These are phyloP conservation scores for Neodiprion lecontei DNA, from an alignment of 1,140 invertebrate species.

Conservation along the genomic window DNA sequence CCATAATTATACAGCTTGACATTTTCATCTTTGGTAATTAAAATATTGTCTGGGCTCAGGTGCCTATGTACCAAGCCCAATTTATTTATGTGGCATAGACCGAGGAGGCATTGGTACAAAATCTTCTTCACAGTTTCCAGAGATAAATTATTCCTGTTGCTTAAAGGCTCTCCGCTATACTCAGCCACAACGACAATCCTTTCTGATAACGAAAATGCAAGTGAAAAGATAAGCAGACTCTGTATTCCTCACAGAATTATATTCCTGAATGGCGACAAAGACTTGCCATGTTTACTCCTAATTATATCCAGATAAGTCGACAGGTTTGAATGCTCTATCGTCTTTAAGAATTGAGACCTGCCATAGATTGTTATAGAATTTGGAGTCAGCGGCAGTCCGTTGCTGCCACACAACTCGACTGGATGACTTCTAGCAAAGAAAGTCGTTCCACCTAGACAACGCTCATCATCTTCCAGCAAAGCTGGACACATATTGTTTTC, in stretches of 20 bases:
- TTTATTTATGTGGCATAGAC: constrained; percentile 76
- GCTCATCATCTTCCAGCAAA: constrained; percentile 55
- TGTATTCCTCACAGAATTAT: too few relatives aligned
- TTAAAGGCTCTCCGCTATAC: constrained; percentile 75
- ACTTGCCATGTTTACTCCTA: constrained; percentile 90
- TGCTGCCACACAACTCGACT: constrained; percentile 91
- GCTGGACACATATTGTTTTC: constrained; percentile 52
- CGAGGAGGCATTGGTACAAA: constrained; percentile 75
- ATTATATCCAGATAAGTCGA: constrained; percentile 91
- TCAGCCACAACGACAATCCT: constrained; percentile 89
- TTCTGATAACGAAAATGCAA: constrained; percentile 71
- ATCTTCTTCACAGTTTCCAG: constrained; percentile 66
- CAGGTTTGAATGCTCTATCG: constrained; percentile 80
- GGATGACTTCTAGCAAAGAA: constrained; percentile 91
- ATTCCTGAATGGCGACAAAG: not conserved
- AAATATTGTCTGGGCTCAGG: constrained; percentile 84
- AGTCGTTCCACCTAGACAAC: constrained; percentile 81
- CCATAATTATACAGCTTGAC: constrained; percentile 94
- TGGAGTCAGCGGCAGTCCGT: constrained; percentile 93
- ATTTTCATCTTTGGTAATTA: constrained; percentile 73
- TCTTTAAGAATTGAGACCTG: constrained; percentile 83
- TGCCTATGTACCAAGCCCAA: constrained; percentile 80
- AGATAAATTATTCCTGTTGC: constrained; percentile 51
- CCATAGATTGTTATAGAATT: constrained; percentile 96
- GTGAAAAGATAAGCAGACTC: not conserved